Percentiles rank a stretch among this genome's conserved stretches.
Conservation (phyloP, 2,797 vertebrate genomes). For the Ctenopoma multispine region DNA sequence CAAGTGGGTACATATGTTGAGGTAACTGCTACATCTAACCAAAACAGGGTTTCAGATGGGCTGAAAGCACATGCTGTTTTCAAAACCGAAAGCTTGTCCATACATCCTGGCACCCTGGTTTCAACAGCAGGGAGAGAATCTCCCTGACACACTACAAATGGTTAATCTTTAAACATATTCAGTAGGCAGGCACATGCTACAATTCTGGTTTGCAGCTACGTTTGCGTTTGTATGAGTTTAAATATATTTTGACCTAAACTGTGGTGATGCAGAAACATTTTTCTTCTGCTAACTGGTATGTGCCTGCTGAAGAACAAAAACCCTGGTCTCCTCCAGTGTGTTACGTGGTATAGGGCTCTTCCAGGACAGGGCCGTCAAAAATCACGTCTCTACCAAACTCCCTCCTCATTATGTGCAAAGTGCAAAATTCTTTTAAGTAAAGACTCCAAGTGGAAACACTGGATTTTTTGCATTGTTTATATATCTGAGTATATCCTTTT, state of each 20-base stretch:
- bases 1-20: conserved; percentile 80
- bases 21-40: conserved; percentile 92
- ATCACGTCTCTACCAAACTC: conserved; percentile 79
- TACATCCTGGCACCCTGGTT: conserved; percentile 27
- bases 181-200: conserved; percentile 69
- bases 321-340: conserved; percentile 70
- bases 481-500: conserved; percentile 73
- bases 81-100: conserved; percentile 39
- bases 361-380: conserved; percentile 58
- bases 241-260: conserved; percentile 52
- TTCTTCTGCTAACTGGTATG: conserved; percentile 39
- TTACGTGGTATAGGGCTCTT: conserved; percentile 60
- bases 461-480: conserved; percentile 86
- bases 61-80: conserved; percentile 77
- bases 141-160: conserved; percentile 32
- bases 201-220: conserved; percentile 35
- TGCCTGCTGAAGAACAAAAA: conserved; percentile 56
- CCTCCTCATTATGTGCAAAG: conserved; percentile 98
- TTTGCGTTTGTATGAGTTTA: conserved; percentile 33
- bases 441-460: conserved; percentile 92
- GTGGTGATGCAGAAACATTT: conserved; percentile 29
- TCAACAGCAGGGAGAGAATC: conserved; percentile 66
- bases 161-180: conserved; percentile 49
- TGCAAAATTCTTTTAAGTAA: conserved; percentile 97
- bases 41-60: conserved; percentile 81